Percentiles rank a stretch among this genome's conserved stretches.
phyloP scores from a whole-genome alignment of 2,797 vertebrate species.

The Poeciliopsis paucimaculata region DNA sequence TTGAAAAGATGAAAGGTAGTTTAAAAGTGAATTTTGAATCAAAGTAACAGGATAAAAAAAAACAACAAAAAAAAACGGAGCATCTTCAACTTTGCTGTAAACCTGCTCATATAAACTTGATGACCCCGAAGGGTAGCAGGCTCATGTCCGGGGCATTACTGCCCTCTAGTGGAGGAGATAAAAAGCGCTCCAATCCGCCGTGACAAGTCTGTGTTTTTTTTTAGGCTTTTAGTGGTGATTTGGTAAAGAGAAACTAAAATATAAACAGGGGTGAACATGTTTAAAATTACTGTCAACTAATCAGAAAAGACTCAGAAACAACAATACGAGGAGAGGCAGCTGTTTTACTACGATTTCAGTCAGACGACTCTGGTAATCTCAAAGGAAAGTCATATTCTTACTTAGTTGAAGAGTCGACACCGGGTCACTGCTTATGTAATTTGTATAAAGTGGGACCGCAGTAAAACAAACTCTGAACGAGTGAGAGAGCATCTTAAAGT shows the following conservation, averaged over 20 bases:
- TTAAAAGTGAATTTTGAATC: constrained; percentile 4
- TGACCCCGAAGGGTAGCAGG: constrained; percentile 48
- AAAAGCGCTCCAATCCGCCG: neutral
- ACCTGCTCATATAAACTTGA: constrained; percentile 54
- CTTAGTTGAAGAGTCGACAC: neutral
- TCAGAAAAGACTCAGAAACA: neutral
- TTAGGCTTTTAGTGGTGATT: neutral
- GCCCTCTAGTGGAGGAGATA: constrained; percentile 73
- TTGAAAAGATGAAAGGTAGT: neutral
- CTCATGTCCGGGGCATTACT: constrained; percentile 58
- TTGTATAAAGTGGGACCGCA: neutral
- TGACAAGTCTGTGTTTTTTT: neutral
- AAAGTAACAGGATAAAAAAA: constrained; percentile 1
- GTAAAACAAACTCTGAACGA: neutral
- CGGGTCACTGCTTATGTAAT: neutral
- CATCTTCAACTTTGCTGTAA: constrained; percentile 44
- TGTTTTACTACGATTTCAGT: neutral
- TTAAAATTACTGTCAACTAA: neutral
- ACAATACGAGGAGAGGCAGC: neutral
- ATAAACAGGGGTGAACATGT: neutral
- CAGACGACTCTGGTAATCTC: neutral
- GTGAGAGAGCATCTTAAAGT: neutral
- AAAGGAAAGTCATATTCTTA: neutral
- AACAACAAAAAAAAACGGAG: neutral
- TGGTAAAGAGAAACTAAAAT: neutral